Evolutionary conservation across 2,113 vertebrate genomes (phyloP).

Genomic region (Chrysochloris asiatica): DNA sequence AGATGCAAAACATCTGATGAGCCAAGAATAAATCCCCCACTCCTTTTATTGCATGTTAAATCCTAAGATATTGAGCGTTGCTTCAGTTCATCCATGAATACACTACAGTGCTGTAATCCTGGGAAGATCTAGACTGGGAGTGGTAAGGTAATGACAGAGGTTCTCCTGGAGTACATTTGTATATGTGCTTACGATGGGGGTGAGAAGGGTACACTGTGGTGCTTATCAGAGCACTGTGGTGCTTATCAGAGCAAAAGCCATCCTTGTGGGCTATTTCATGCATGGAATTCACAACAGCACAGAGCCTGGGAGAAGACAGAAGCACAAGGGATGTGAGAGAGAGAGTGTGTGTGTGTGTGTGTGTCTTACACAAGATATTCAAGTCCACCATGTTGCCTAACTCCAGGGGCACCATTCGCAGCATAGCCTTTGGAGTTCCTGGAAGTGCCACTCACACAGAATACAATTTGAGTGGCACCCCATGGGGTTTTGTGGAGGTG

Average conservation of each 20-base stretch:
- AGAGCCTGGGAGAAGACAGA: constrained; percentile 31
- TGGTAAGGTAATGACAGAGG: not conserved
- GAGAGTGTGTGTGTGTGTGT: not conserved
- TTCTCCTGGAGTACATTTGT: not conserved
- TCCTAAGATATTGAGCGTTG: not conserved
- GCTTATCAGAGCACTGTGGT: constrained; percentile 45
- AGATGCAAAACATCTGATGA: not conserved
- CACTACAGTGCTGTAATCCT: not conserved
- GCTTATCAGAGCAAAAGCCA: constrained; percentile 57
- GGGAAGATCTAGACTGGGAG: accelerated
- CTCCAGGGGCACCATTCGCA: not conserved
- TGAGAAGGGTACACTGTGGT: not conserved
- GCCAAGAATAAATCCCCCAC: not conserved
- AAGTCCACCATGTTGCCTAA: not conserved
- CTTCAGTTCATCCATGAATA: not conserved
- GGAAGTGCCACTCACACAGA: not conserved
- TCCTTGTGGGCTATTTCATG: constrained; percentile 21
- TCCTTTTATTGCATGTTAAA: not conserved
- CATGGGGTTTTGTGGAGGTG: not conserved
- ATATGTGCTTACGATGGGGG: not conserved
- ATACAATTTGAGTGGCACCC: accelerated
- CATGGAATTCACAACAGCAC: not conserved
- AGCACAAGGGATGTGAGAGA: too few species aligned
- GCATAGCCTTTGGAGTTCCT: not conserved
- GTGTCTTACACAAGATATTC: not conserved